phyloP scores from a whole-genome alignment of 2,797 vertebrate species.

The Ara ararauna region DNA sequence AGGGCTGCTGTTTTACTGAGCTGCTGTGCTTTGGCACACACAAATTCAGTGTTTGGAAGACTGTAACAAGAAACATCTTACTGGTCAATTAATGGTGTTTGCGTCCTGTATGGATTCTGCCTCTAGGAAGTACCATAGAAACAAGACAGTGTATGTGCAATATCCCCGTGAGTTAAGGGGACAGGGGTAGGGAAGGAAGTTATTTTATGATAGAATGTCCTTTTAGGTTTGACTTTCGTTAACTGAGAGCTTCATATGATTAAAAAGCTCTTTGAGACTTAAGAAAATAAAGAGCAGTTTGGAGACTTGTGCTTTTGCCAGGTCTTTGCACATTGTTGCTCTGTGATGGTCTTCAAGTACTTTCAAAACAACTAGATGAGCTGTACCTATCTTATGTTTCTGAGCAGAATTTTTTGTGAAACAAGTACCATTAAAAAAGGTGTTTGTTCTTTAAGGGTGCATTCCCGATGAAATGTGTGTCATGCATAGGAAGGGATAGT shows the following conservation, averaged over 20 bases:
- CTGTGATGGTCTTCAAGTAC: neutral
- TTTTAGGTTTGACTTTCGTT: neutral
- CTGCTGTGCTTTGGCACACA: neutral
- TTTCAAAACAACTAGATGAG: neutral
- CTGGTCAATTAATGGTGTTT: neutral
- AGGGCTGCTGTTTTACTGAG: neutral
- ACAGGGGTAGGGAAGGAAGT: rapidly evolving
- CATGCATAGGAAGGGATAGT: neutral
- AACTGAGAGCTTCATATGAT: neutral
- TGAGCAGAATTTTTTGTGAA: neutral
- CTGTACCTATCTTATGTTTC: neutral
- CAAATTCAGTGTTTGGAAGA: neutral
- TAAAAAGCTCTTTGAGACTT: neutral
- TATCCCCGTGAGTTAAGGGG: neutral
- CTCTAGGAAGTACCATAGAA: neutral
- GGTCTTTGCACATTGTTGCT: neutral
- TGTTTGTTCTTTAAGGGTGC: neutral
- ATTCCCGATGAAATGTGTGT: neutral
- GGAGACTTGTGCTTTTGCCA: neutral
- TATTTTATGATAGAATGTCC: neutral
- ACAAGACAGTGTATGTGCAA: neutral
- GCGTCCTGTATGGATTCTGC: neutral
- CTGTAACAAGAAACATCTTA: neutral
- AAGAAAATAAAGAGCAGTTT: neutral
- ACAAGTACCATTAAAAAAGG: neutral